These are phyloP conservation scores for Perizoma flavofasciatum DNA, from an alignment of 2,888 invertebrate genomes.

Conservation along the genomic window DNA sequence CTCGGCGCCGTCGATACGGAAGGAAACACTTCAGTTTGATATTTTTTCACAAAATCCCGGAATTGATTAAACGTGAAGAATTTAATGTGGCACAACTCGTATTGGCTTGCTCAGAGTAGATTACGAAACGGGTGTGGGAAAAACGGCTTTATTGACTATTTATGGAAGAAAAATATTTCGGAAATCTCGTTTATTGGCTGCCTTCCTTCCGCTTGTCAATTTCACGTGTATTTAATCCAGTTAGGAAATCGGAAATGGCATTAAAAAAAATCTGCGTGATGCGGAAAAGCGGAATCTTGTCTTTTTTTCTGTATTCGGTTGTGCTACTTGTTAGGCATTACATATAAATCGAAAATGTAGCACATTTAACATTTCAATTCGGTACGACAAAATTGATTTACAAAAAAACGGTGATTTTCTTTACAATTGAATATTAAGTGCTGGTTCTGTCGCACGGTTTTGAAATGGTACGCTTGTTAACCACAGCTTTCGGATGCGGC, in stretches of 20 bases:
- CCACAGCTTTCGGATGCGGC: slow-evolving; percentile 41
- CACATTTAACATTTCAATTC: slow-evolving; percentile 1
- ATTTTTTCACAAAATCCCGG: slow-evolving; percentile 62
- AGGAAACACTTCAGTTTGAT: slow-evolving; percentile 68
- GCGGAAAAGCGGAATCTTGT: slow-evolving; percentile 9
- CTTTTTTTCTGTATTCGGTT: neutral
- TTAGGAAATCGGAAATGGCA: slow-evolving; percentile 46
- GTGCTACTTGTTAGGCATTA: no score
- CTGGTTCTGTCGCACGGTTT: slow-evolving; percentile 39
- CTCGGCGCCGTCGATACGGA: slow-evolving; percentile 63
- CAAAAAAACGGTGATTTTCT: slow-evolving; percentile 26
- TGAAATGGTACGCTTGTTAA: slow-evolving; percentile 55
- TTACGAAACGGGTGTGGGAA: slow-evolving; percentile 64
- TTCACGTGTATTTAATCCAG: slow-evolving; percentile 54
- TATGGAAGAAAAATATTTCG: slow-evolving; percentile 64
- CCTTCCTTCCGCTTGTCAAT: slow-evolving; percentile 60
- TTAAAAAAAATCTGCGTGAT: slow-evolving; percentile 25
- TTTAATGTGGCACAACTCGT: slow-evolving; percentile 70
- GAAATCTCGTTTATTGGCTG: slow-evolving; percentile 65
- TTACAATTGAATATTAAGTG: slow-evolving; percentile 33
- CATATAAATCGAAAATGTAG: no score
- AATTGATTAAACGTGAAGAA: slow-evolving; percentile 78
- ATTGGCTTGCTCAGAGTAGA: slow-evolving; percentile 57
- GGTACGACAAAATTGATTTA: slow-evolving; percentile 27
- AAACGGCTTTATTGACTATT: slow-evolving; percentile 64